A percentile compares a stretch with the other conserved stretches of the same genome.
phyloP scores from a whole-genome alignment of 2,888 invertebrate genomes.

The Timema podura region DNA sequence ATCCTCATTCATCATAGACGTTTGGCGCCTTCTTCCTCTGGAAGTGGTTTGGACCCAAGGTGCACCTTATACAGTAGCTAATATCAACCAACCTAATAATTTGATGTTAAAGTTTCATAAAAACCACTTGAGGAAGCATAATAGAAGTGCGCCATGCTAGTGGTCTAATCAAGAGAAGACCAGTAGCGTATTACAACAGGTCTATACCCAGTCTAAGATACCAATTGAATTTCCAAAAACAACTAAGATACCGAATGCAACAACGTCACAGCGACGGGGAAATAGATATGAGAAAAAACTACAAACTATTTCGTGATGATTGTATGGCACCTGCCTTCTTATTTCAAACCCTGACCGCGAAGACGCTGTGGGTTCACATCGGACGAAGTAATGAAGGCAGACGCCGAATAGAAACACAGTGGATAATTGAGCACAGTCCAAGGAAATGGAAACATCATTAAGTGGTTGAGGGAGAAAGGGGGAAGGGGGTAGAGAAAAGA shows the following conservation, averaged over 20 bases:
- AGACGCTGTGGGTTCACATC: conserved; percentile 5
- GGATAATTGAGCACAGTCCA: conserved; percentile 13
- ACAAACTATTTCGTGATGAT: conserved; percentile 6
- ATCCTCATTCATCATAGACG: too few relatives aligned
- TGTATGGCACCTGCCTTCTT: conserved; percentile 8
- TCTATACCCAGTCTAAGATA: neutral
- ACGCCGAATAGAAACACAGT: conserved; percentile 3
- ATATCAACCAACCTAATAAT: conserved; percentile 10
- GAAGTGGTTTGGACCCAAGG: too few relatives aligned
- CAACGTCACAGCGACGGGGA: too few relatives aligned
- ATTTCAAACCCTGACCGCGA: conserved; percentile 14
- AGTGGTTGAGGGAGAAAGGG: neutral
- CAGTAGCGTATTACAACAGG: conserved; percentile 16
- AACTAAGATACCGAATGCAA: neutral
- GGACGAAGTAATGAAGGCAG: conserved; percentile 12
- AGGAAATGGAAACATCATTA: conserved; percentile 11
- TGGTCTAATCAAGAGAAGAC: conserved; percentile 15
- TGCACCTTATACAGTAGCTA: conserved; percentile 14
- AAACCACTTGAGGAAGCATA: neutral
- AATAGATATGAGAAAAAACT: too few relatives aligned
- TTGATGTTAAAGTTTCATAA: conserved; percentile 15
- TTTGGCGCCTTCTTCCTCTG: too few relatives aligned
- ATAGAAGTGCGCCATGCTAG: conserved; percentile 11
- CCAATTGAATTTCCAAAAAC: conserved; percentile 14
- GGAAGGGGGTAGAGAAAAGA: neutral